These are phyloP conservation scores for Drosophila prolongata DNA, from an alignment of 2,888 invertebrate genomes.

Conservation along the genomic window DNA sequence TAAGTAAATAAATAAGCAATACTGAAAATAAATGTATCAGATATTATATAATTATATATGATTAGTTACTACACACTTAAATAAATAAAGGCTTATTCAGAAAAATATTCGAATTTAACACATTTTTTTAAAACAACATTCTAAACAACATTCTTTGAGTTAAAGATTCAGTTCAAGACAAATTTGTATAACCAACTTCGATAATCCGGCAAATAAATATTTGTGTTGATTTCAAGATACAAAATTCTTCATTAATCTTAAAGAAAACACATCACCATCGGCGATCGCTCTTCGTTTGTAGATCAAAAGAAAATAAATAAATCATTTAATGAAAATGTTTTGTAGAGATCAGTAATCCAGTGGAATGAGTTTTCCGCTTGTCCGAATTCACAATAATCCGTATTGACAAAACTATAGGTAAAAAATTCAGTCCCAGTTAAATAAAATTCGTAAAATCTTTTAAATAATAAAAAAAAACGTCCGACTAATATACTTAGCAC, in stretches of 20 bases:
- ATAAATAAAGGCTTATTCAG: too few relatives aligned
- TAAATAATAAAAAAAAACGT: neutral
- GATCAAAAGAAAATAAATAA: constrained; percentile 38
- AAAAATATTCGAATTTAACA: too few relatives aligned
- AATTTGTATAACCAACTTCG: constrained; percentile 11
- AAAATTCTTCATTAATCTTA: constrained; percentile 27
- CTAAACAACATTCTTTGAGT: neutral
- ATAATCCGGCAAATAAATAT: constrained; percentile 20
- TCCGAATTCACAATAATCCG: neutral
- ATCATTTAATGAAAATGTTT: constrained; percentile 21
- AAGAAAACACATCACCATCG: constrained; percentile 2
- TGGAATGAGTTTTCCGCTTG: constrained; percentile 14
- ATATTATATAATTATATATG: neutral
- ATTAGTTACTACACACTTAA: neutral
- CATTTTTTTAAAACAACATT: too few relatives aligned
- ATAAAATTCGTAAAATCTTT: too few relatives aligned
- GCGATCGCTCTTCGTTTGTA: constrained; percentile 25
- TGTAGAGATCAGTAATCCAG: neutral
- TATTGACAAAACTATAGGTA: neutral
- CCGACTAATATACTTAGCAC: neutral
- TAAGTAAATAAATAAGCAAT: neutral
- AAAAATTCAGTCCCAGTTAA: neutral
- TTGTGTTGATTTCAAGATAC: constrained; percentile 9
- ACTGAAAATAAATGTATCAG: neutral
- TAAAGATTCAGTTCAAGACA: constrained; percentile 1